Percentiles rank a stretch among this genome's conserved stretches.
Conservation (phyloP, 2,888 invertebrate genomes). For the Netelia fuscicornis region DNA sequence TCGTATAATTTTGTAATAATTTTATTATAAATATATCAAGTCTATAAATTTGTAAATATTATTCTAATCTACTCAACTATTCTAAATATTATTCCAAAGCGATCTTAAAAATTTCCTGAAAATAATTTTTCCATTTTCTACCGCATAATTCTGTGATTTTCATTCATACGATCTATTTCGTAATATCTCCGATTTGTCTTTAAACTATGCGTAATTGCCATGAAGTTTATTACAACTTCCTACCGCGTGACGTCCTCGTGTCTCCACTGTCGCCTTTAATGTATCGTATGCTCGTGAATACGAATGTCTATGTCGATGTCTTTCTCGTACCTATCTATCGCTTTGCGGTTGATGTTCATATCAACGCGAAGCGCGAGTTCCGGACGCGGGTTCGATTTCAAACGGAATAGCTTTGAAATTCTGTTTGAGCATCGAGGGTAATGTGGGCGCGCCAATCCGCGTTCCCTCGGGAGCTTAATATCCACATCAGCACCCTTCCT, state of each 20-base stretch:
- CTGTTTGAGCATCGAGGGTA: slow-evolving; percentile 28
- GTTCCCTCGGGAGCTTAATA: slow-evolving; percentile 33
- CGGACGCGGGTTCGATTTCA: slow-evolving; percentile 34
- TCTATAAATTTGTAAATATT: background rate
- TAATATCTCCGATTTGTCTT: background rate
- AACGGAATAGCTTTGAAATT: slow-evolving; percentile 40
- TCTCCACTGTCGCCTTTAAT: background rate
- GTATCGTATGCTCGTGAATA: background rate
- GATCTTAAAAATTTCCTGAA: too few relatives aligned
- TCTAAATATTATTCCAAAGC: too few relatives aligned
- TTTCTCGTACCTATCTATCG: background rate
- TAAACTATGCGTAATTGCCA: background rate
- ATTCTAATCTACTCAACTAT: too few relatives aligned
- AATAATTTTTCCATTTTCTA: too few relatives aligned
- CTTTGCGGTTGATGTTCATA: slow-evolving; percentile 1
- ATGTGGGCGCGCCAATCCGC: slow-evolving; percentile 27
- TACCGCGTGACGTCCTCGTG: background rate
- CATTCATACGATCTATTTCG: background rate
- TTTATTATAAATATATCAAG: too few relatives aligned
- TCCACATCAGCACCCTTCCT: slow-evolving; percentile 8
- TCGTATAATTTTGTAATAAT: too few relatives aligned
- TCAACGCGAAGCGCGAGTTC: background rate
- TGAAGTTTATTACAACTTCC: background rate
- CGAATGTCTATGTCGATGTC: background rate
- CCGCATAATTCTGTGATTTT: too few relatives aligned